Percentiles rank a stretch among this genome's conserved stretches.
phyloP scores from a whole-genome alignment of 35 echinoderm and acorn worm species.

The Strongylocentrotus purpuratus region DNA sequence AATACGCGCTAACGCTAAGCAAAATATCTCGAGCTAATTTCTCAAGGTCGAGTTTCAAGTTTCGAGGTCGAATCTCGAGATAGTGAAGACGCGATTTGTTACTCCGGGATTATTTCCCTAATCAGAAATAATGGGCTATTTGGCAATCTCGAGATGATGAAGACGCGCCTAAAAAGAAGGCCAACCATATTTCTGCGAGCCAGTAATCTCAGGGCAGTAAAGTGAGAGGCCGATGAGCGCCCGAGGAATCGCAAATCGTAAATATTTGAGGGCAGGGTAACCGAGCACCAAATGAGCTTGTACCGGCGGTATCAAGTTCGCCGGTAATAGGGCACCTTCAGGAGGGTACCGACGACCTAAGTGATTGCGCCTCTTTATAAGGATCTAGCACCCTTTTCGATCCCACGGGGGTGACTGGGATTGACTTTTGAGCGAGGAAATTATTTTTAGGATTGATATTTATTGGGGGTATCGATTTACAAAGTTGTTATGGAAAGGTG shows the following conservation, averaged over 20 bases:
- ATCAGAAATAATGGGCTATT: too few relatives aligned
- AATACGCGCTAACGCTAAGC: too few relatives aligned
- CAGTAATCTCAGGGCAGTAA: neutral
- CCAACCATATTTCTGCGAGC: neutral
- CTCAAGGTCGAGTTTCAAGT: too few relatives aligned
- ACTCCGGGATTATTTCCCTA: too few relatives aligned
- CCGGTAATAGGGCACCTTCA: conserved; percentile 21
- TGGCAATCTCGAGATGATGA: too few relatives aligned
- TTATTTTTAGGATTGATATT: conserved; percentile 14
- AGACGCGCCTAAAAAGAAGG: too few relatives aligned
- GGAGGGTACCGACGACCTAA: neutral
- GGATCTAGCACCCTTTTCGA: neutral
- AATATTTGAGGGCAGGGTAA: conserved; percentile 33
- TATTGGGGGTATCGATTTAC: neutral
- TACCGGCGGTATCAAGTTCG: neutral
- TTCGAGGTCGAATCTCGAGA: too few relatives aligned
- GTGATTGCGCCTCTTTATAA: conserved; percentile 14
- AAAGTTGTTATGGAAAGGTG: neutral
- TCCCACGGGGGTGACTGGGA: neutral
- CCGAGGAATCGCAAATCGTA: conserved; percentile 17
- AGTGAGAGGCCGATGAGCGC: conserved; percentile 19
- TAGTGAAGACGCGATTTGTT: too few relatives aligned
- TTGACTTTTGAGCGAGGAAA: neutral
- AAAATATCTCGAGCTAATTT: too few relatives aligned
- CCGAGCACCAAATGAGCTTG: neutral